These are phyloP conservation scores for Manduca sexta DNA, from an alignment of 1,140 invertebrate genomes.

Conservation along the genomic window DNA sequence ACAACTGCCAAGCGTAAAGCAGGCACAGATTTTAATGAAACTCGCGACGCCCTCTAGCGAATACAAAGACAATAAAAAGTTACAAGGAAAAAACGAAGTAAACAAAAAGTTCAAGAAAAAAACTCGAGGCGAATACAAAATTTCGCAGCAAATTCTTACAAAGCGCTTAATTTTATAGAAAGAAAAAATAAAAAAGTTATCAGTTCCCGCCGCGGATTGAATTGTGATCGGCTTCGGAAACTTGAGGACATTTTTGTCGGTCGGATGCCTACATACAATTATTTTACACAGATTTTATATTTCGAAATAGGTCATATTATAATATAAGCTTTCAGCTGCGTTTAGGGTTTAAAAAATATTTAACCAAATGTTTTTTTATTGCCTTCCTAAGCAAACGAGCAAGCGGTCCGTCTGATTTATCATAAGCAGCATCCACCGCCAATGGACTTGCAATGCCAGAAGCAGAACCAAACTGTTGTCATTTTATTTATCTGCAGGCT, in stretches of 20 bases:
- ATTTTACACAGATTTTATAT: too few relatives aligned
- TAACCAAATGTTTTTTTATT: too few relatives aligned
- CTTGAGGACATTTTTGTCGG: background rate
- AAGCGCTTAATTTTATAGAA: conserved; percentile 37
- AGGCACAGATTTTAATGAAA: conserved; percentile 1
- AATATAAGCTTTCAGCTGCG: too few relatives aligned
- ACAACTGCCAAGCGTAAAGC: background rate
- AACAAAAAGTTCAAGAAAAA: conserved; percentile 20
- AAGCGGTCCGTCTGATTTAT: too few relatives aligned
- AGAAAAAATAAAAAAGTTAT: conserved; percentile 15
- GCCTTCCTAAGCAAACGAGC: too few relatives aligned
- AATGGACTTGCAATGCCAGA: too few relatives aligned
- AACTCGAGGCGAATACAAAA: conserved; percentile 32
- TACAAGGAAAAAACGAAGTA: conserved; percentile 23
- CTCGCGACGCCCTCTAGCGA: conserved; percentile 5
- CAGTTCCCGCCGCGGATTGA: conserved; percentile 28
- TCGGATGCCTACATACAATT: too few relatives aligned
- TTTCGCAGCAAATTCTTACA: conserved; percentile 32
- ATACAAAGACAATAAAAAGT: conserved; percentile 26
- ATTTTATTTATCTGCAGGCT: too few relatives aligned
- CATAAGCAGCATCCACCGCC: too few relatives aligned
- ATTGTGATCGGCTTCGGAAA: conserved; percentile 14
- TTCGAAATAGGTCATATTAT: too few relatives aligned
- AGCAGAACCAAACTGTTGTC: too few relatives aligned
- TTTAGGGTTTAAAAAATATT: too few relatives aligned